Conservation (phyloP, 2,888 invertebrate genomes). For the Eretmocerus hayati region DNA sequence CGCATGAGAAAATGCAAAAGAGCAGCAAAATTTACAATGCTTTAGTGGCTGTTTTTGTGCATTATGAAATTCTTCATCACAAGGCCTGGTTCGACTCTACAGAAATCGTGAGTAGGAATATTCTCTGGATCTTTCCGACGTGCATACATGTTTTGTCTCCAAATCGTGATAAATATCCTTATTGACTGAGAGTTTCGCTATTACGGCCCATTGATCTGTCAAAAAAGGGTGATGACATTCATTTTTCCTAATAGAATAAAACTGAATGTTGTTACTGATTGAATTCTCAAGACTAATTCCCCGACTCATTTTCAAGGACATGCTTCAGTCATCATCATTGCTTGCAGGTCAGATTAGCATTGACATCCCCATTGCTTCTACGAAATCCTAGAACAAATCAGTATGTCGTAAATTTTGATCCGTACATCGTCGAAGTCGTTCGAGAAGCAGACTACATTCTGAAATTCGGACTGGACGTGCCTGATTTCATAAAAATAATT, state of each 20-base stretch:
- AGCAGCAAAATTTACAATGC: conserved; percentile 74
- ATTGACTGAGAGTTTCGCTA: no score
- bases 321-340: no score
- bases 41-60: conserved; percentile 69
- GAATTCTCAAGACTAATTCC: no score
- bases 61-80: conserved; percentile 78
- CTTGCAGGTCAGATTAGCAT: conserved; percentile 60
- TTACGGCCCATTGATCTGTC: no score
- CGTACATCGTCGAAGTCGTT: conserved; percentile 64
- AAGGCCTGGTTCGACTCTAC: conserved; percentile 72
- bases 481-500: conserved; percentile 68
- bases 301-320: no score
- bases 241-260: no score
- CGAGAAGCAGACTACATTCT: conserved; percentile 77
- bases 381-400: conserved; percentile 60
- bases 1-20: conserved; percentile 62
- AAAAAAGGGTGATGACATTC: no score
- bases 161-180: no score
- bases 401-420: conserved; percentile 67
- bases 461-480: conserved; percentile 67
- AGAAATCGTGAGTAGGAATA: conserved; percentile 62
- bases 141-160: no score
- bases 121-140: no score
- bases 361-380: conserved; percentile 65
- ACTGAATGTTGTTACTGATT: no score